Evolutionary conservation across 2,113 vertebrate genomes (phyloP).

Genomic region (Caranx melampygus): DNA sequence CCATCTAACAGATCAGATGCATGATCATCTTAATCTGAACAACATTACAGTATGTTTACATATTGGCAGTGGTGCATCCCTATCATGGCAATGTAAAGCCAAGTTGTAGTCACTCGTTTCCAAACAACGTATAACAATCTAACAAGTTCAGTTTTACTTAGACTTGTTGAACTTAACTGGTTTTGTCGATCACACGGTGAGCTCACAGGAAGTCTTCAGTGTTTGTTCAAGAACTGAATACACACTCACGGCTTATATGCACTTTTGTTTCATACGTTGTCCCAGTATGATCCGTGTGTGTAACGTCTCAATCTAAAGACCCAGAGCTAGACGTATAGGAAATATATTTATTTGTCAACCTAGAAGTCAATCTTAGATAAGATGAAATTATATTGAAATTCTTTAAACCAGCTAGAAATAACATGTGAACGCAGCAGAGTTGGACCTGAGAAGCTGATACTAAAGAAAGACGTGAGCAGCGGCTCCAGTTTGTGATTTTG

Average conservation of each 20-base stretch:
- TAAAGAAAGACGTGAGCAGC: not conserved
- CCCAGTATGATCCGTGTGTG: constrained; percentile 7
- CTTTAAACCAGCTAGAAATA: constrained; percentile 6
- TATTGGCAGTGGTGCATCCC: constrained; percentile 1
- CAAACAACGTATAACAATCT: not conserved
- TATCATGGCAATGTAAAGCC: not conserved
- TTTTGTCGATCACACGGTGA: not conserved
- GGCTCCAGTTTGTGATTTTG: constrained; percentile 11
- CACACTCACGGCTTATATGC: not conserved
- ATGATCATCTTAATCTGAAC: not conserved
- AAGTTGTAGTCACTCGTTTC: not conserved
- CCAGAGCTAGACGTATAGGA: not conserved
- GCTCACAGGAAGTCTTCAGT: not conserved
- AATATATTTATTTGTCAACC: not conserved
- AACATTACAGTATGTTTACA: not conserved
- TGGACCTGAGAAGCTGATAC: not conserved
- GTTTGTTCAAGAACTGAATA: not conserved
- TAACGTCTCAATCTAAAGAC: not conserved
- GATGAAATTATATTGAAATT: not conserved
- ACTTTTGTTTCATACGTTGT: constrained; percentile 16
- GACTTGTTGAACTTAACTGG: not conserved
- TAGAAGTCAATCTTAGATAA: not conserved
- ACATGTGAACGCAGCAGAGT: not conserved
- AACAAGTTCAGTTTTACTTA: not conserved
- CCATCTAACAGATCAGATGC: not conserved